Base-by-base conservation (phyloP, 2,888 invertebrate species). In the Melanchra persicariae region DNA sequence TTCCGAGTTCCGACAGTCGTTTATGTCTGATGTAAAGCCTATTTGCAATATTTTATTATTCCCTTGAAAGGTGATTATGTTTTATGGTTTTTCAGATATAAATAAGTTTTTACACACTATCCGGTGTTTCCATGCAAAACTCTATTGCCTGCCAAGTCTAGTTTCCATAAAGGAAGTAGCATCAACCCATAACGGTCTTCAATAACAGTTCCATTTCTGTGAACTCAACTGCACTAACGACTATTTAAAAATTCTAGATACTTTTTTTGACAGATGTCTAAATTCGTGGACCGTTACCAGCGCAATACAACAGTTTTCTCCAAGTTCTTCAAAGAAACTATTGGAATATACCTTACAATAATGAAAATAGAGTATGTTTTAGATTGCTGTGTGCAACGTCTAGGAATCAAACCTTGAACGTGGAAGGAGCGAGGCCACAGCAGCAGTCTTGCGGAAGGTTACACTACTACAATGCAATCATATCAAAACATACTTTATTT, bases 331-430 rank as follows among this genome's bases (percentile, higher is more conserved):
- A 19, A 12, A 67, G n/a, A 19, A 34, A 30, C n/a, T 1, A 54
- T 37, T 34, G 61, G 60, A 69, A 55, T 61, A 66, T 58, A 74
- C 72, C 62, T 63, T 86, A 87, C 37, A 0, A 0, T 0, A 0
- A 17, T 51, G 15, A 12, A 3, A 54, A 74, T 76, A 87, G 65
- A 77, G 85, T 79, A 66, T 64, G 81, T 74, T 69, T 79, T 65
- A 47, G 63, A 76, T 88, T 49, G n/a, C n/a, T n/a, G 79, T 60
- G 69, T 66, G 64, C 69, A 72, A 63, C 26, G 59, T 62, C 59
- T 74, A 76, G 86, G 89, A 89, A 80, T 87, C 88, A 86, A 92
- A 93, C 95, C 95, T 94, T 95, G 95, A 94, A 92, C 93, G 91
- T 93, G 94, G 91, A 91, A 91, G 88, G 84, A 84, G 86, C 94